phyloP scores from a whole-genome alignment of 2,113 vertebrate genomes.

The Callipepla californica region DNA sequence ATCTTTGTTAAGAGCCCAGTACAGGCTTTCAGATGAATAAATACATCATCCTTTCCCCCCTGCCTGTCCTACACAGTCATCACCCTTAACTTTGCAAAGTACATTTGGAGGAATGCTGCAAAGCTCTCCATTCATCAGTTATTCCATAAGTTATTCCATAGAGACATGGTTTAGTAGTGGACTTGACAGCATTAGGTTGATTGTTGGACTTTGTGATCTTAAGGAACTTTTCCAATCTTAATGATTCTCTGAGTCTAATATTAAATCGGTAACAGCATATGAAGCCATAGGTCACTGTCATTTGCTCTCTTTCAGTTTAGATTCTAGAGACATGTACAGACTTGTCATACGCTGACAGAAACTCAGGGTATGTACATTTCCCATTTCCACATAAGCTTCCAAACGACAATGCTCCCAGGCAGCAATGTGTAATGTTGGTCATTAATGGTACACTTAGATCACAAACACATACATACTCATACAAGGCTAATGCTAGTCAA shows the following conservation, averaged over 20 bases:
- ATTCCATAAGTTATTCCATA: neutral
- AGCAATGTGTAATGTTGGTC: neutral
- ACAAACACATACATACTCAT: accelerated
- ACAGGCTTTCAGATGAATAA: neutral
- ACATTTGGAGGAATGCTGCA: neutral
- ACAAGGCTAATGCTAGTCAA: neutral
- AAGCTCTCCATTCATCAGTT: neutral
- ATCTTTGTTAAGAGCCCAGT: neutral
- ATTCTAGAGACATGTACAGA: neutral
- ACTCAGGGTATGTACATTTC: too few relatives aligned
- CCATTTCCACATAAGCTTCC: neutral
- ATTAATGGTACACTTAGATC: neutral
- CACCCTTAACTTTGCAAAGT: neutral
- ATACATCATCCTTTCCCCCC: neutral
- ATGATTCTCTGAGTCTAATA: neutral
- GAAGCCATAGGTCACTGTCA: neutral
- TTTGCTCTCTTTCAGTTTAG: neutral
- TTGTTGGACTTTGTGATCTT: neutral
- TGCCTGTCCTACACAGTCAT: neutral
- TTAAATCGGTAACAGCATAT: neutral
- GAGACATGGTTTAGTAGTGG: neutral
- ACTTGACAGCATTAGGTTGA: neutral
- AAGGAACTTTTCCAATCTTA: neutral
- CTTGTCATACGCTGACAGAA: too few relatives aligned
- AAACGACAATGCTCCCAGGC: neutral